Evolutionary conservation across 2,888 invertebrate species (phyloP), one percentile per base, ranked within the genome.

Genomic region (Coleophora flavipennella): DNA sequence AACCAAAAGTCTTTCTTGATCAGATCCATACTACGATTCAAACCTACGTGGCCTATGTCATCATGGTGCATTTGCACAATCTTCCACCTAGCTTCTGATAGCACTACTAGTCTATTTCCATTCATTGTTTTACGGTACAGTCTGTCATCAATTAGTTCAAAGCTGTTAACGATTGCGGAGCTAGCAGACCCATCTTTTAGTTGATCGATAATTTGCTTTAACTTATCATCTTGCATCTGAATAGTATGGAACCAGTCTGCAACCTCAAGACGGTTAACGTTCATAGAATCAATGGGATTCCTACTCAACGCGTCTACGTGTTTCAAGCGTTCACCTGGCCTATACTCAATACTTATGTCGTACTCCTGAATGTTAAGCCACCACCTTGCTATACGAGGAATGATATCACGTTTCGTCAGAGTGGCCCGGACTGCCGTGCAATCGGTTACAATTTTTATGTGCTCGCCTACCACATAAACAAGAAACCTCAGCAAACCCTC

Each of bases 1-100:
- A 63, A 64, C 62, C 62, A 60, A 38, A 43, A 62, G 1, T 49
- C 48, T 0, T 35, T 38, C 45, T 62, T 63, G 7, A 63, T 54
- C 6, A 57, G 10, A 4, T 50, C n/a, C n/a, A n/a, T n/a, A n/a
- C 46, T 8, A 10, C 43, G 39, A 4, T 55, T 40, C 1, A 53
- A 38, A 0, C 53, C 54, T 4, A 54, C 41, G 39, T 63, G 58
- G 1, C 63, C 63, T 12, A 62, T 56, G 1, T 62, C 49, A 43
- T 63, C 60, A 37, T 62, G 62, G 35, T 51, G 46, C 51, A 51
- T 60, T 33, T 56, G 57, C 4, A 59, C 9, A 4, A 64, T 31
- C 36, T 44, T 59, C 50, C 58, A 67, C 10, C 55, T 42, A 12
- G 55, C 52, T 1, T 12, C 26, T n/a, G 35, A 37, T 0, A 59